Evolutionary conservation across 2,113 vertebrate genomes (phyloP), one percentile per base, ranked within the genome.

Genomic region (Cinclus mexicanus): DNA sequence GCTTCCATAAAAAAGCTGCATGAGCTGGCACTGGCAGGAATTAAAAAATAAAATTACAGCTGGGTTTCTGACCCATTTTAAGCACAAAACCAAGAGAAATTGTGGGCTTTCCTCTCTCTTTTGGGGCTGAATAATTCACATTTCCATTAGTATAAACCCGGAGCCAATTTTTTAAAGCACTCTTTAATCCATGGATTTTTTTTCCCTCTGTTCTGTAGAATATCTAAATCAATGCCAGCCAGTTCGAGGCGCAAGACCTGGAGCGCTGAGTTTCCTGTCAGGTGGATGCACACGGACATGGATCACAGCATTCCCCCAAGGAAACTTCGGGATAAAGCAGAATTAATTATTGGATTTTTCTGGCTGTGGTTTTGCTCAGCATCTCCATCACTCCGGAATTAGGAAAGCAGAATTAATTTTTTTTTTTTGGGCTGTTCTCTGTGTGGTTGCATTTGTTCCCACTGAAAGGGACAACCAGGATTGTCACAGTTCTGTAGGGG

Each of bases 161-260:
- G 37, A 44, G 74, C 41, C 16, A 53, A 60, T 84, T 83, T 92
- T 86, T 68, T 4, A 72, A 81, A 83, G 44, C 49, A 2, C 11
- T 84, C 11, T 74, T 82, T 78, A 78, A 79, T 82, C 49, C 50
- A 39, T 18, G 65, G 80, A 6, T 56, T 60, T 67, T 71, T 74
- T 59, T 28, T 9, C 3, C 47, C 68, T 57, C n/a, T 53, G 86
- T n/a, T 74, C 57, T 90, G 50, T 39, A 37, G 79, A 71, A 92
- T 71, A 46, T 21, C 92, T 82, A 41, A 79, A 93, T 90, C 89
- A 46, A 28, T 88, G 81, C 26, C 70, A 63, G 89, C 41, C 33
- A 3, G 39, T 24, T 71, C 5, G 23, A 37, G 89, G 79, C 79
- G 89, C 87, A 82, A 10, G 83, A 83, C 83, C 87, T 47, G 49